These are phyloP conservation scores for Coecobrya sp. DNA, from an alignment of 2,888 invertebrate species.

Conservation along the genomic window DNA sequence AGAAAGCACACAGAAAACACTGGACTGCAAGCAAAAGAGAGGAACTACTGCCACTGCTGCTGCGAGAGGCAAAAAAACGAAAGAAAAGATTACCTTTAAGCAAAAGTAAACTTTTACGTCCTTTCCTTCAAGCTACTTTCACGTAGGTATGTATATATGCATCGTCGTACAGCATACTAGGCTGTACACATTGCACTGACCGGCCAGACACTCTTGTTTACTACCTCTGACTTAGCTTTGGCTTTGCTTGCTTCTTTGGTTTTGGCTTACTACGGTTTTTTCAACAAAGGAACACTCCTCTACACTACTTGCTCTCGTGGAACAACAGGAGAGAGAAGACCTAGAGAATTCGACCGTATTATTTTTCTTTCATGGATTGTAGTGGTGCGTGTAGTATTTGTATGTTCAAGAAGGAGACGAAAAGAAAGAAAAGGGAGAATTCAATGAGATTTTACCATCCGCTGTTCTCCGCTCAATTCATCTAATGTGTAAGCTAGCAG, in stretches of 20 bases:
- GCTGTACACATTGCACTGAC: not conserved
- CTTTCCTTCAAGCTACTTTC: constrained; percentile 12
- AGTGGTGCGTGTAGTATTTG: not conserved
- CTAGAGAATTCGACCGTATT: constrained; percentile 44
- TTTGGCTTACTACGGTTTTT: constrained; percentile 35
- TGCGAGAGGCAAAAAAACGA: constrained; percentile 20
- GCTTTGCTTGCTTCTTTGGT: not conserved
- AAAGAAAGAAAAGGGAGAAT: constrained; percentile 65
- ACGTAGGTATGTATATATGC: not conserved
- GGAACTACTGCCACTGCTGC: constrained; percentile 6
- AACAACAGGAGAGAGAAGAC: constrained; percentile 41
- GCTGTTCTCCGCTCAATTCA: constrained; percentile 47
- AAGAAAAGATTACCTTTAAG: constrained; percentile 77
- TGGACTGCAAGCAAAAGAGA: constrained; percentile 17
- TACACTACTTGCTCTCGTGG: not conserved
- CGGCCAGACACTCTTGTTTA: constrained; percentile 40
- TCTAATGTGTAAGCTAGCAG: constrained; percentile 42
- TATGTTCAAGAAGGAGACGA: constrained; percentile 9
- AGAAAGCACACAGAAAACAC: constrained; percentile 21
- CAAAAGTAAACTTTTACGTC: constrained; percentile 75
- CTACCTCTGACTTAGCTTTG: constrained; percentile 6
- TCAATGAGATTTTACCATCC: constrained; percentile 73
- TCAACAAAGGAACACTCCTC: constrained; percentile 29
- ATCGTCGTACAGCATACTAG: constrained; percentile 20
- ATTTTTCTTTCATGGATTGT: constrained; percentile 49